A percentile compares a stretch with the other conserved stretches of the same genome.
These are phyloP conservation scores for Eumerus sabulonum DNA, from an alignment of 2,888 invertebrate species.

Conservation along the genomic window DNA sequence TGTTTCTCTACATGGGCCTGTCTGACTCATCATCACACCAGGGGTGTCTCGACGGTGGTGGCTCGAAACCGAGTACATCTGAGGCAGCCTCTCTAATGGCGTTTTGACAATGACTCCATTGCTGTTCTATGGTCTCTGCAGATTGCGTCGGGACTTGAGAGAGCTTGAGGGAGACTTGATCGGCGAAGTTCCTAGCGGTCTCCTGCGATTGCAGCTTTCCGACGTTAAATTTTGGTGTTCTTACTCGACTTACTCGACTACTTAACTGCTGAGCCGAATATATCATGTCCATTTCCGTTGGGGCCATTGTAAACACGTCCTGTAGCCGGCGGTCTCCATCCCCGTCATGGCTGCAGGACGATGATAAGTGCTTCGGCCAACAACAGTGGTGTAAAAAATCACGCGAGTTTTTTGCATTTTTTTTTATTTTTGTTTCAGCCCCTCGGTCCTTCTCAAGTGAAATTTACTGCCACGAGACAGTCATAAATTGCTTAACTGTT, in stretches of 20 bases:
- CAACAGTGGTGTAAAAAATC: slow-evolving; percentile 47
- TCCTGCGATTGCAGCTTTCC: too few species aligned
- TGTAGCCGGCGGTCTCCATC: slow-evolving; percentile 7
- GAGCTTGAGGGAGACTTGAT: too few species aligned
- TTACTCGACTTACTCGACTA: slow-evolving; percentile 58
- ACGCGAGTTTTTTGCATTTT: slow-evolving; percentile 55
- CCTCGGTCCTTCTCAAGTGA: slow-evolving; percentile 31
- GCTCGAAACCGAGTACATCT: too few species aligned
- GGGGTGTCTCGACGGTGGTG: too few species aligned
- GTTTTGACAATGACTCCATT: too few species aligned
- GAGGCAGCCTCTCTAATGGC: too few species aligned
- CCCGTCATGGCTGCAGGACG: slow-evolving; percentile 56
- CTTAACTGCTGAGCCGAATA: slow-evolving; percentile 59
- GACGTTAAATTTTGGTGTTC: too few species aligned
- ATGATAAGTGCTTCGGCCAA: slow-evolving; percentile 30
- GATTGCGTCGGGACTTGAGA: too few species aligned
- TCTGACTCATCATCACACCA: too few species aligned
- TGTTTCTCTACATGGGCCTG: too few species aligned
- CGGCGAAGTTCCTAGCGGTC: too few species aligned
- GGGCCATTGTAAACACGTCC: slow-evolving; percentile 55
- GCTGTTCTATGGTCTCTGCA: too few species aligned
- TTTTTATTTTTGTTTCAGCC: not conserved
- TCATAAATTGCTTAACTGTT: slow-evolving; percentile 59
- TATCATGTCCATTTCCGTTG: slow-evolving; percentile 63
- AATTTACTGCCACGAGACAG: slow-evolving; percentile 68